These are phyloP conservation scores for Eueides isabella DNA, from an alignment of 1,140 invertebrate genomes.

Conservation along the genomic window DNA sequence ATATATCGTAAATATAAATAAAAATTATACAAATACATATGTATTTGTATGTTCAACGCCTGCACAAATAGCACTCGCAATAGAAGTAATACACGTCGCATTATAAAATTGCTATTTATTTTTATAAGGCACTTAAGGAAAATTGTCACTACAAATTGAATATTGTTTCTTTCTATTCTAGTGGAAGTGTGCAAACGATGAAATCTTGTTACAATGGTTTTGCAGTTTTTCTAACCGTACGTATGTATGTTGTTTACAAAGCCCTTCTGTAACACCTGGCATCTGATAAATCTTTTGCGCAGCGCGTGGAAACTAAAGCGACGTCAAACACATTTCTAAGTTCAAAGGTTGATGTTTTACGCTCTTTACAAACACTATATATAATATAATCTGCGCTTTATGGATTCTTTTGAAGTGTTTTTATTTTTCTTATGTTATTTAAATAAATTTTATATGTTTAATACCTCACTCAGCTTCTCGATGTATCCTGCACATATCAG, in stretches of 20 bases:
- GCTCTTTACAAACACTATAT: conserved; percentile 8
- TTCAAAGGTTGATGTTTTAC: conserved; percentile 19
- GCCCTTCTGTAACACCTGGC: conserved; percentile 20
- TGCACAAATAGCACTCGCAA: conserved; percentile 43
- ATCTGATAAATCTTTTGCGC: conserved; percentile 31
- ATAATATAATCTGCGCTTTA: conserved; percentile 4
- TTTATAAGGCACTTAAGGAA: conserved; percentile 28
- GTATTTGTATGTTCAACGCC: conserved; percentile 26
- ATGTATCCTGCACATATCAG: too few species aligned
- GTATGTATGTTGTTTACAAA: conserved; percentile 26
- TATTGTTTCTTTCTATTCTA: conserved; percentile 12
- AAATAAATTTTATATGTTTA: not conserved
- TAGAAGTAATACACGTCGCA: conserved; percentile 19
- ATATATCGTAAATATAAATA: conserved; percentile 39
- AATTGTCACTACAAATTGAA: conserved; percentile 10
- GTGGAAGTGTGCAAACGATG: not conserved
- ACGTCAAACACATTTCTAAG: conserved; percentile 28
- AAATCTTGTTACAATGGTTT: not conserved
- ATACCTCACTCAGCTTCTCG: too few species aligned
- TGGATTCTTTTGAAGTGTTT: not conserved
- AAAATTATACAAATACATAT: conserved; percentile 11
- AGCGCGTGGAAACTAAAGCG: conserved; percentile 34
- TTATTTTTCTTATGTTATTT: not conserved
- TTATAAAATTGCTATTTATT: conserved; percentile 38
- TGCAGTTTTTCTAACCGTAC: conserved; percentile 10